These are phyloP conservation scores for Holotrichia oblita DNA, from an alignment of 1,140 invertebrate genomes.

Conservation along the genomic window DNA sequence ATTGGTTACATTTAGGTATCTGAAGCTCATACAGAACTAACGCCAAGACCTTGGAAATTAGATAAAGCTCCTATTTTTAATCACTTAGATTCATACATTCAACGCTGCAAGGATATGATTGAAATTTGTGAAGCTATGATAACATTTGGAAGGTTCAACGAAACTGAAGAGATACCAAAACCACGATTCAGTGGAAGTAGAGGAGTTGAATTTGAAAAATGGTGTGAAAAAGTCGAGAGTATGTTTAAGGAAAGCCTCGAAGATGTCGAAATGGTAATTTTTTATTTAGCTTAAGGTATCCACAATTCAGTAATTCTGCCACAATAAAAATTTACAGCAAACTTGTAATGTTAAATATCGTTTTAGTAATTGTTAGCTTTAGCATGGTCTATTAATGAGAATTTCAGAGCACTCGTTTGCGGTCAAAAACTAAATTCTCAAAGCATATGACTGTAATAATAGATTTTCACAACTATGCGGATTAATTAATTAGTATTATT, in stretches of 20 bases:
- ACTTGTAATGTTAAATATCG: no score
- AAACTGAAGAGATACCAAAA: constrained; percentile 67
- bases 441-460: no score
- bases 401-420: no score
- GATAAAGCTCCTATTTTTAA: constrained; percentile 84
- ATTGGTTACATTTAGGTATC: constrained; percentile 45
- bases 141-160: constrained; percentile 77
- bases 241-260: constrained; percentile 75
- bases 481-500: no score
- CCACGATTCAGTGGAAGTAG: constrained; percentile 73
- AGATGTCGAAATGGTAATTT: constrained; percentile 64
- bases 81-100: constrained; percentile 84
- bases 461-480: no score
- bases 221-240: constrained; percentile 77
- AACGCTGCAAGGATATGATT: constrained; percentile 84
- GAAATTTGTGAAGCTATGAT: constrained; percentile 85
- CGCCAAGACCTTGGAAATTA: constrained; percentile 71
- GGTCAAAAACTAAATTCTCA: no score
- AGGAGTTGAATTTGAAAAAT: constrained; percentile 75
- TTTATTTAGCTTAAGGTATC: neutral
- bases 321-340: neutral
- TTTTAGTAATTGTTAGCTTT: neutral
- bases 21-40: constrained; percentile 53
- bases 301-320: no score
- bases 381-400: neutral